Evolutionary conservation across 1,140 invertebrate species (phyloP).

Genomic region (Procambarus virginalis): DNA sequence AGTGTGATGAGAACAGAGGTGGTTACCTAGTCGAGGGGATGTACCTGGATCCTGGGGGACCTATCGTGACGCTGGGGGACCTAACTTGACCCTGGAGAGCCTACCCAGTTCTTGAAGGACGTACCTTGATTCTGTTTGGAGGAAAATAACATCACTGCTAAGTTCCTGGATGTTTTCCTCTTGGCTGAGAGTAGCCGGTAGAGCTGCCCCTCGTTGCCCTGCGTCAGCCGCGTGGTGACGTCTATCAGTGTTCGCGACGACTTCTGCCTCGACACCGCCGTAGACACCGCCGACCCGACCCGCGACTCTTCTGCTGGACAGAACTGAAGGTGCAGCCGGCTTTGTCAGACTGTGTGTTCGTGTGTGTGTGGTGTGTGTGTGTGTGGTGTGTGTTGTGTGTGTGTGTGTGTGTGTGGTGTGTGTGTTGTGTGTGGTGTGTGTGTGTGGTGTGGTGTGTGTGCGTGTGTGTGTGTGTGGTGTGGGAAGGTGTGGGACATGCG

Average conservation of each 20-base stretch:
- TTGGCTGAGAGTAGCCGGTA: conserved; percentile 59
- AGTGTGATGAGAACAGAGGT: too few species aligned
- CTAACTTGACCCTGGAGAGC: too few species aligned
- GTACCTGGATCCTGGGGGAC: too few species aligned
- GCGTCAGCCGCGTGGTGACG: conserved; percentile 16
- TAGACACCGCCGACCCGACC: conserved; percentile 19
- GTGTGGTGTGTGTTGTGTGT: conserved; percentile 29
- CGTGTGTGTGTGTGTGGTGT: conserved; percentile 6
- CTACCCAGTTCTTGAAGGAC: background rate
- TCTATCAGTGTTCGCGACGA: conserved; percentile 26
- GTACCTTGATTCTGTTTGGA: conserved; percentile 53
- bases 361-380: conserved; percentile 34
- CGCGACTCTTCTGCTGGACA: conserved; percentile 28
- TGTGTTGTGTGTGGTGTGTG: too few species aligned
- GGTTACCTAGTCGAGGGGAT: too few species aligned
- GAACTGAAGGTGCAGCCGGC: too few species aligned
- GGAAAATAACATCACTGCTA: conserved; percentile 45
- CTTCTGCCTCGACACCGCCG: conserved; percentile 35
- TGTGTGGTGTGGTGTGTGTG: background rate
- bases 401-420: conserved; percentile 26
- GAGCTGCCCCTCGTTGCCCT: conserved; percentile 45
- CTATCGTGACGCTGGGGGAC: too few species aligned
- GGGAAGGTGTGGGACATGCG: background rate
- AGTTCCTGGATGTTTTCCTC: conserved; percentile 58
- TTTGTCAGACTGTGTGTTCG: background rate